Base-by-base conservation (phyloP, 2,113 vertebrate genomes). In the Proteles cristata region DNA sequence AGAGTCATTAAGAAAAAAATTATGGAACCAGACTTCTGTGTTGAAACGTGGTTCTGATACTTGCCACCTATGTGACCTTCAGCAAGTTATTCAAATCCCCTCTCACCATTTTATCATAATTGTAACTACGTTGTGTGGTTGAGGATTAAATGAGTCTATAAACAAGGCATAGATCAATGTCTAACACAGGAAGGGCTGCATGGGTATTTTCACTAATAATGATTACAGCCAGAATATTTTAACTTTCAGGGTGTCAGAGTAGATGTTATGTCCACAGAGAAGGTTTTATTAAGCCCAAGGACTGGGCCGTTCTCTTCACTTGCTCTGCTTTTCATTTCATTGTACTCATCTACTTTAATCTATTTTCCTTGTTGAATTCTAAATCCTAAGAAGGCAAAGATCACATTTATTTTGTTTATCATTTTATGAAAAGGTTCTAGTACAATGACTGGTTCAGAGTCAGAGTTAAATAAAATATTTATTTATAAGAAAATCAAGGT, bases 401-500 rank as follows among this genome's bases (percentile, higher is more conserved):
- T 88, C 55, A 43, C 11, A 48, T 55, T 12, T 65, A 31, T 65
- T 81, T 58, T 82, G 17, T 65, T 96, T 66, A 39, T 14, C 25
- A 88, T 79, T 90, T 83, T 43, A 66, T 17, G 77, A 10, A 95
- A 81, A 88, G 14, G 11, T 77, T 85, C 88, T 71, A 66, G 21
- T 39, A 77, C 8, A 82, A 58, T 53, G 28, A 12, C 50, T 66
- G 14, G 16, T 55, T 93, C 77, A 85, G 21, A 88, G 11, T n/a
- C 35, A 21, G 17, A 89, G 23, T 73, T 68, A 96, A 96, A 71
- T 50, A 68, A n/a, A 82, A 55, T 31, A 28, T 55, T 71, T 92
- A 79, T 68, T 88, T 82, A 33, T 79, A 35, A 92, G 84, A 93
- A 71, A 76, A 74, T 92, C 79, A 73, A 86, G 71, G 39, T 63